Base-by-base conservation (phyloP, 2,113 vertebrate genomes). In the Spermophilus dauricus region DNA sequence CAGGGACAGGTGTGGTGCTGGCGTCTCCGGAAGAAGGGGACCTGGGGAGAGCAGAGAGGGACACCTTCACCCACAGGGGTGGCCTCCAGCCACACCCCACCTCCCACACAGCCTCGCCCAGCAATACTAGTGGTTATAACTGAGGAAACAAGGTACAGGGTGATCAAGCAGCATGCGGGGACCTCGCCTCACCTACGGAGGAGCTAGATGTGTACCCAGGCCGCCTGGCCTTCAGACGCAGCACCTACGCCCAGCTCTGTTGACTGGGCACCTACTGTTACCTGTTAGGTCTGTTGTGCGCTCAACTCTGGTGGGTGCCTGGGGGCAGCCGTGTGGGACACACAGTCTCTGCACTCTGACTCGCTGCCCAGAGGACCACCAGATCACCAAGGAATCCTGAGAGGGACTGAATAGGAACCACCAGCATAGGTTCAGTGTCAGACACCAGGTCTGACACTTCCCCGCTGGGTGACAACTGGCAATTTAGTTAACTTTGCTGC, bases 1-100 rank as follows among this genome's bases (percentile, higher is more conserved):
- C 99, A 99, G 26, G 99, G 99, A 53, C 99, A 99, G 87, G 99
- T 98, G 97, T 99, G 99, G 95, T 99, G 99, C 92, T 99, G 99
- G 58, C 99, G 98, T 91, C 99, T 99, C 28, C 99, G 98, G 0
- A 95, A 94, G 95, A 99, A 99, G 4, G 99, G 99, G 42, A 99
- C 97, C 99, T 99, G 0, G 65, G 75, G n/a, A 84, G 56, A 95
- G 91, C 93, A 76, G 0, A 92, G 42, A 87, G 91, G 0, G 1
- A 1, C 17, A 6, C 0, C 16, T 39, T 86, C 39, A 39, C 39
- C 45, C 32, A 30, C 42, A 39, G 24, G n/a, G 88, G 5, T 0
- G 0, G 39, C 26, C 5, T 45, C 73, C 9, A 0, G 53, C 3
- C 37, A 63, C 73, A 1, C 13, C 72, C 56, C 10, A 4, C 6